A percentile compares a stretch with the other conserved stretches of the same genome.
Evolutionary conservation across 53 echinoderm and acorn worm species (phyloP).

Genomic region (Glandiceps talaboti): DNA sequence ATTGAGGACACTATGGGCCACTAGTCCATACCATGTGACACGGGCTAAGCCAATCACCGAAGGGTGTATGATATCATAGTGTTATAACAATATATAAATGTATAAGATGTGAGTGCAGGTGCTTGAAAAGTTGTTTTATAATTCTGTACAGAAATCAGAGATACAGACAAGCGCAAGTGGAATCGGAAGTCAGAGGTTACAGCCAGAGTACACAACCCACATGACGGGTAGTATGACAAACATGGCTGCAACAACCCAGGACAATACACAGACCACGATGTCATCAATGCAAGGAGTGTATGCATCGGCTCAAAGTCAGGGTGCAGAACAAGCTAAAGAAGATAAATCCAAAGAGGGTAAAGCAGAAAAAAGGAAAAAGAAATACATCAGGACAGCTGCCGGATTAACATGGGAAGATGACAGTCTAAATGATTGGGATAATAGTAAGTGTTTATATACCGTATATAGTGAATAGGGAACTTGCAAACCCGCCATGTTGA

Average conservation of each 20-base stretch:
- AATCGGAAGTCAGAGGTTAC: neutral
- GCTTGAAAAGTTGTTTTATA: no score
- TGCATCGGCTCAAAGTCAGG: constrained; percentile 4
- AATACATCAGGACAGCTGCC: constrained; percentile 67
- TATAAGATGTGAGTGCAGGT: no score
- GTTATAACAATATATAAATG: no score
- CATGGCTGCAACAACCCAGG: neutral
- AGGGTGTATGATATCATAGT: no score
- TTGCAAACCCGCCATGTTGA: no score
- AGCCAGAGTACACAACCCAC: neutral
- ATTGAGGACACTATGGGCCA: no score
- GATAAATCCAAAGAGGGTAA: constrained; percentile 23
- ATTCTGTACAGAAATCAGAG: neutral
- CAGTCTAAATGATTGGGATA: constrained; percentile 72
- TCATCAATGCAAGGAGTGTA: neutral
- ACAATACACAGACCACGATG: neutral
- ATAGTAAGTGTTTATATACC: constrained; percentile 75
- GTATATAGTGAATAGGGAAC: no score
- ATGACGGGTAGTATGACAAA: neutral
- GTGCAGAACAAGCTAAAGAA: constrained; percentile 8
- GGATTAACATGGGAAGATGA: constrained; percentile 87
- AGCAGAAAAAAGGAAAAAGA: constrained; percentile 81
- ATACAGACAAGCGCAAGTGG: neutral
- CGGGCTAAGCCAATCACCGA: no score
- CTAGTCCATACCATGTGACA: no score